Percentiles rank a stretch among this genome's conserved stretches.
Conservation (phyloP, 2,888 invertebrate species). For the Dynastes grantii region DNA sequence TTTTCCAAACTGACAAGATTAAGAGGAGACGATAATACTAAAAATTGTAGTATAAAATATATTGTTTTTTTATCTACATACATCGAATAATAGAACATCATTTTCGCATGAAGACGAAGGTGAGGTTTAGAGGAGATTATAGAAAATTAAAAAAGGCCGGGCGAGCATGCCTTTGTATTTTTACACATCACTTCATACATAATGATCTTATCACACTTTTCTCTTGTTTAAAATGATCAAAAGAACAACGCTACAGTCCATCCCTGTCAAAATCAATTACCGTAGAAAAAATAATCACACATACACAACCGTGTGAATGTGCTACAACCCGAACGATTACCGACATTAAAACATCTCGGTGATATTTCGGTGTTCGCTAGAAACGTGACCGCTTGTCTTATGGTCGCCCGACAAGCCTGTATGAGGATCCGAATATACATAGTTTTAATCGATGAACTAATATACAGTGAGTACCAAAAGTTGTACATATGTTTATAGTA, state of each 20-base stretch:
- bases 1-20: no score
- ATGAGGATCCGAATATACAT: not conserved
- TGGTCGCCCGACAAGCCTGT: constrained; percentile 30
- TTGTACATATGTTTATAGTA: no score
- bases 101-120: no score
- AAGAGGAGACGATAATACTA: no score
- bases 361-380: constrained; percentile 40
- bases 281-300: constrained; percentile 55
- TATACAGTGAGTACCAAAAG: not conserved
- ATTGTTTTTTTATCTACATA: no score
- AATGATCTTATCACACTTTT: constrained; percentile 5
- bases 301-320: constrained; percentile 59
- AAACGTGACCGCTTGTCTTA: constrained; percentile 54
- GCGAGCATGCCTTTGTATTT: not conserved
- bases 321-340: constrained; percentile 57
- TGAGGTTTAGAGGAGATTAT: no score
- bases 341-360: constrained; percentile 55
- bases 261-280: constrained; percentile 44
- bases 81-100: no score
- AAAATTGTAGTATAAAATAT: no score
- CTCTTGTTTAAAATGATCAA: not conserved
- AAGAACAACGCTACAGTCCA: constrained; percentile 21
- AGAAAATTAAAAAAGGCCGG: no score
- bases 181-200: not conserved
- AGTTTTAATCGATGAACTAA: constrained; percentile 7